phyloP scores from a whole-genome alignment of 2,113 vertebrate species.

The Atractosteus spatula region DNA sequence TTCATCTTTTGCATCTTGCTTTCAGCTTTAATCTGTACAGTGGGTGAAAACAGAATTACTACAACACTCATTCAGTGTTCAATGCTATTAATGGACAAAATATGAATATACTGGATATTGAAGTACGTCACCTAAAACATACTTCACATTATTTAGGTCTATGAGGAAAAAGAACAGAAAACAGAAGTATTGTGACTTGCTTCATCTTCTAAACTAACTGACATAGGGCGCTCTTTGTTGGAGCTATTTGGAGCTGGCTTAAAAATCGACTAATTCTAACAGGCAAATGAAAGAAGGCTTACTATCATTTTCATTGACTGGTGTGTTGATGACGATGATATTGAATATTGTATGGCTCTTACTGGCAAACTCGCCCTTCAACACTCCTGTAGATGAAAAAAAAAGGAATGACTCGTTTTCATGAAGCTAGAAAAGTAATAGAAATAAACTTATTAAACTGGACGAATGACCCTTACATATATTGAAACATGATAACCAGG shows the following conservation, averaged over 20 bases:
- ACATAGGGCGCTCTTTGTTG: neutral
- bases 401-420: neutral
- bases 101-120: too few relatives aligned
- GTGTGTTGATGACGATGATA: conserved; percentile 32
- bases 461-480: too few relatives aligned
- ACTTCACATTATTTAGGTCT: neutral
- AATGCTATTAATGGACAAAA: too few relatives aligned
- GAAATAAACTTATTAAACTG: too few relatives aligned
- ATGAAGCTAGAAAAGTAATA: too few relatives aligned
- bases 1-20: too few relatives aligned
- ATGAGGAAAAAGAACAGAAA: too few relatives aligned
- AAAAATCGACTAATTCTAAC: neutral
- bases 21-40: too few relatives aligned
- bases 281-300: neutral
- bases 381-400: conserved; percentile 30
- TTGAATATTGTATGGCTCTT: conserved; percentile 39
- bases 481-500: too few relatives aligned
- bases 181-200: neutral
- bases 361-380: conserved; percentile 41
- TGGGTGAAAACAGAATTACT: too few relatives aligned
- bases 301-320: conserved; percentile 19
- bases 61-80: too few relatives aligned
- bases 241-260: neutral
- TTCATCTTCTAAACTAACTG: neutral
- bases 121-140: neutral